Evolutionary conservation across 2,113 vertebrate genomes (phyloP).

Genomic region (Trinectes maculatus): DNA sequence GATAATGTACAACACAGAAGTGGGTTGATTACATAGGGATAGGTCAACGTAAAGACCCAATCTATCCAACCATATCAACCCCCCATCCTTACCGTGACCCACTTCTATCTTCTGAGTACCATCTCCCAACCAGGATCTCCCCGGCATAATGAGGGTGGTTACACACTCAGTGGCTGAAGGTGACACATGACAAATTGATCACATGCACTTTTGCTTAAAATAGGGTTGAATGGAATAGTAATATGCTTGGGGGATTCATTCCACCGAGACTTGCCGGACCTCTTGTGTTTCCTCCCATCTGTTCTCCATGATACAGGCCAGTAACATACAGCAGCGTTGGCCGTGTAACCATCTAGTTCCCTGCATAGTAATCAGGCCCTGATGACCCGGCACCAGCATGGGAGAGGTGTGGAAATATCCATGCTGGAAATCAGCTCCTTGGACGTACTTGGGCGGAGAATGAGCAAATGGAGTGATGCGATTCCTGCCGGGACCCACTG

Average conservation of each 20-base stretch:
- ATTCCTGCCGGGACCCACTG: background rate
- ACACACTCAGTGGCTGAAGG: constrained; percentile 40
- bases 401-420: constrained; percentile 4
- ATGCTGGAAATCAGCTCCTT: constrained; percentile 21
- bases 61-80: constrained; percentile 5
- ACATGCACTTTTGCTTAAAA: constrained; percentile 44
- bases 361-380: constrained; percentile 41
- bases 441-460: constrained; percentile 19
- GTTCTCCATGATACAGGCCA: constrained; percentile 19
- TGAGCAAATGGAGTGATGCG: background rate
- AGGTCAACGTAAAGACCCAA: constrained; percentile 12
- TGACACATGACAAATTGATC: constrained; percentile 66
- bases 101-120: constrained; percentile 37
- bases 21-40: background rate
- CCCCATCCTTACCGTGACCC: constrained; percentile 52
- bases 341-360: constrained; percentile 24
- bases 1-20: background rate
- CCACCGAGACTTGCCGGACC: constrained; percentile 10
- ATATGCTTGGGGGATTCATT: constrained; percentile 36
- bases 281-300: constrained; percentile 41
- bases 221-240: constrained; percentile 37
- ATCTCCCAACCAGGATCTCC: constrained; percentile 15
- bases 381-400: background rate
- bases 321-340: constrained; percentile 5
- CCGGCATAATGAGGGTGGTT: constrained; percentile 48